These are phyloP conservation scores for Odocoileus virginianus DNA, from an alignment of 2,113 vertebrate genomes.

Conservation along the genomic window DNA sequence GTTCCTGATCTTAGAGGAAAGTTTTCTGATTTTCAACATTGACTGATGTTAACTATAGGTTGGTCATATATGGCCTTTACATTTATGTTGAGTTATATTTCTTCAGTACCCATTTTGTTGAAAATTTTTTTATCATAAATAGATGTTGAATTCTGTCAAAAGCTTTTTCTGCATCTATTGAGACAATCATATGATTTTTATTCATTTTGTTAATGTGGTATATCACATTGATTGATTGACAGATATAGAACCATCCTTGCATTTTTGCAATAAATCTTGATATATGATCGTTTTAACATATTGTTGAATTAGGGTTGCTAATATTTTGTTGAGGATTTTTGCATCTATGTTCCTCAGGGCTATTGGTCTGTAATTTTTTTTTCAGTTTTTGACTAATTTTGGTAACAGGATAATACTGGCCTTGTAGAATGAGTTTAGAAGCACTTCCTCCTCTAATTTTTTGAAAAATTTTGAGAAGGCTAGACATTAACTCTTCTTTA, in stretches of 20 bases:
- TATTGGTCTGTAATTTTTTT: neutral
- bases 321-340: neutral
- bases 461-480: neutral
- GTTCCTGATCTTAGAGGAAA: neutral
- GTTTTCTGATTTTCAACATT: neutral
- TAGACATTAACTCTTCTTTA: neutral
- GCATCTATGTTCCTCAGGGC: neutral
- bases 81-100: neutral
- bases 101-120: neutral
- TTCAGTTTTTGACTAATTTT: neutral
- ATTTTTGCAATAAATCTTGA: neutral
- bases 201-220: neutral
- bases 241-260: neutral
- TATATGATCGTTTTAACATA: neutral
- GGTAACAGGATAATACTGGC: neutral
- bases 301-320: neutral
- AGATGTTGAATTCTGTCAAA: neutral
- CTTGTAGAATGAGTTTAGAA: neutral
- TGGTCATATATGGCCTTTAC: neutral
- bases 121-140: neutral
- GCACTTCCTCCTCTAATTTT: neutral
- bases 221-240: neutral
- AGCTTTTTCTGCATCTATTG: neutral
- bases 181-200: neutral
- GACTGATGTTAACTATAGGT: neutral